Evolutionary conservation across 2,113 vertebrate species (phyloP), one percentile per base, ranked within the genome.

Genomic region (Chaenocephalus aceratus): DNA sequence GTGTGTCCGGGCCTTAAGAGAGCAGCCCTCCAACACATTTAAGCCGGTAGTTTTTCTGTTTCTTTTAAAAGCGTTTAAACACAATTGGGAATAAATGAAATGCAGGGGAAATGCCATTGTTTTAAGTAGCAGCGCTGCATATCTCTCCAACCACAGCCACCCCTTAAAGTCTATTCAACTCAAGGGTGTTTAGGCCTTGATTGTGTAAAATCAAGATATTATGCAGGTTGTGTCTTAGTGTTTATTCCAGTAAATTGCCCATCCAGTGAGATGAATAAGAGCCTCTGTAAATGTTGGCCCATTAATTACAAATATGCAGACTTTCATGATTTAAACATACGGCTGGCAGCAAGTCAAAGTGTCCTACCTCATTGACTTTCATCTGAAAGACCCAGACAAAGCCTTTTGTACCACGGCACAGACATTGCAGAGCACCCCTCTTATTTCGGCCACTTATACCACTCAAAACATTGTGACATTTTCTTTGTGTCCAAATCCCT

Each of bases 361-460:
- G 53, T 79, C 46, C 72, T 2, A 52, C 66, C 65, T 78, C 54
- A 74, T 15, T 45, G 66, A 58, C 70, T 79, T 79, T 66, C 14
- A 69, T 62, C 60, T 66, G 44, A 49, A 53, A 63, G 44, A 63
- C 53, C 53, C 14, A 18, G 13, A 10, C 56, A 11, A 7, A 58
- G 30, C 44, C n/a, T 30, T 13, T n/a, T 49, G 45, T 46, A 70
- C 44, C 49, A 23, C 16, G 26, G 2, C 34, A 41, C 15, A 1
- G 61, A 60, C 53, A n/a, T 57, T 7, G 16, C 48, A 60, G 10
- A 41, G 26, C 11, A 3, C 9, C 6, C 48, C 13, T 18, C 11
- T 26, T 45, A 30, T 36, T 9, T 2, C 3, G 10, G 21, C 21
- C 16, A 45, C 14, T 14, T 3, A 46, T 21, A 46, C 5, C 53